These are phyloP conservation scores for Oreochromis niloticus DNA, from an alignment of 2,113 vertebrate species.

Conservation along the genomic window DNA sequence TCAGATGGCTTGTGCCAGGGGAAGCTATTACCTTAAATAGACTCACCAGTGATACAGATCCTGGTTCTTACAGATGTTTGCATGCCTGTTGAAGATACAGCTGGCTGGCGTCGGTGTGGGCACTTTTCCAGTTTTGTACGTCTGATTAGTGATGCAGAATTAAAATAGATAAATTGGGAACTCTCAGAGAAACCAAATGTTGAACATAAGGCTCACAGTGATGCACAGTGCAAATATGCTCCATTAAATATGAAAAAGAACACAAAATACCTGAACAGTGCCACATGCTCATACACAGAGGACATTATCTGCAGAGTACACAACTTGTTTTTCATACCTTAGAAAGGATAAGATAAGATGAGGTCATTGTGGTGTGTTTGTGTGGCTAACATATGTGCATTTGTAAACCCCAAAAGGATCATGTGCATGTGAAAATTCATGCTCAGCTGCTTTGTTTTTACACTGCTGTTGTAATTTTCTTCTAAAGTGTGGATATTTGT, in stretches of 20 bases:
- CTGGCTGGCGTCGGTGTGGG: slow-evolving; percentile 37
- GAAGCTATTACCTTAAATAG: slow-evolving; percentile 69
- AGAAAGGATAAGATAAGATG: background rate
- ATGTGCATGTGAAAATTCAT: background rate
- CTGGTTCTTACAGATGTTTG: slow-evolving; percentile 65
- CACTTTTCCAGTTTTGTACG: slow-evolving; percentile 21
- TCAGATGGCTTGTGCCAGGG: slow-evolving; percentile 64
- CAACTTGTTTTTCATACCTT: background rate
- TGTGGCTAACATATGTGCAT: background rate
- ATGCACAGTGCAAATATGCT: background rate
- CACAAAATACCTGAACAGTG: background rate
- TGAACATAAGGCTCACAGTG: background rate
- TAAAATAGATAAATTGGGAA: slow-evolving; percentile 39
- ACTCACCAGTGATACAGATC: slow-evolving; percentile 55
- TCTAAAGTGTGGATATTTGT: background rate
- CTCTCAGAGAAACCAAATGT: background rate
- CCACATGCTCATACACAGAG: background rate
- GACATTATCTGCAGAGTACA: background rate
- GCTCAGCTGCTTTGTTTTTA: background rate
- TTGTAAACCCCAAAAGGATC: background rate
- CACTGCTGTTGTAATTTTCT: background rate
- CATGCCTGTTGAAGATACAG: slow-evolving; percentile 57
- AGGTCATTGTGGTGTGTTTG: background rate
- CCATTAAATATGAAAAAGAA: background rate
- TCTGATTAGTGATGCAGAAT: slow-evolving; percentile 47